These are phyloP conservation scores for Dinomys branickii DNA, from an alignment of 2,113 vertebrate genomes.

Conservation along the genomic window DNA sequence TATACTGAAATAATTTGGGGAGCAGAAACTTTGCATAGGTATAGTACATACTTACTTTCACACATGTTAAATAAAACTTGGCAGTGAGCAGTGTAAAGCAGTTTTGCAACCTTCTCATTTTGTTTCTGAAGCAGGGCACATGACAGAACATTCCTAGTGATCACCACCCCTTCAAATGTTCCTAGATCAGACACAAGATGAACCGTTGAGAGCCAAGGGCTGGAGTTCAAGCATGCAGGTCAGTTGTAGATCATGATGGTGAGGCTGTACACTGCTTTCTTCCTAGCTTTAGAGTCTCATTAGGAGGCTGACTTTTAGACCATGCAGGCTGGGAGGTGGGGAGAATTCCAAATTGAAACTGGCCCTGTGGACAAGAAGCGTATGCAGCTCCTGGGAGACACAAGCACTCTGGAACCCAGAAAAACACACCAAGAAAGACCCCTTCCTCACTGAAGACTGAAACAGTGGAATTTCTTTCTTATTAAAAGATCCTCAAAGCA, in stretches of 20 bases:
- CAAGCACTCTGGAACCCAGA: neutral
- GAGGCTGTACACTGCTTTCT: neutral
- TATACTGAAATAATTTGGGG: neutral
- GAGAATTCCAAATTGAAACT: neutral
- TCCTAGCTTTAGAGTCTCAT: too few relatives aligned
- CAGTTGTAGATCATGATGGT: neutral
- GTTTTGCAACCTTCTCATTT: neutral
- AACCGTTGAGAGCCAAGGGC: neutral
- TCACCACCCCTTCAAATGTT: neutral
- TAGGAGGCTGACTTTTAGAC: neutral
- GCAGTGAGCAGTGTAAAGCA: neutral
- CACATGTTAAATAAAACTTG: neutral
- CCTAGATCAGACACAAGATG: neutral
- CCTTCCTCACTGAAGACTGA: neutral
- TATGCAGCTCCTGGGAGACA: neutral
- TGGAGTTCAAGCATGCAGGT: neutral
- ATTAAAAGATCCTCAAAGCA: neutral
- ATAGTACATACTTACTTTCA: neutral
- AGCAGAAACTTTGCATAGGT: neutral
- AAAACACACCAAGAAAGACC: neutral
- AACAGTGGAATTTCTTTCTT: neutral
- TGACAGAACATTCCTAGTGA: neutral
- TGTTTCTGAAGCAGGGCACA: neutral
- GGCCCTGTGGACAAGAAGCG: neutral
- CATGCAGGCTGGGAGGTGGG: too few relatives aligned